Conservation (phyloP, 2,888 invertebrate genomes). For the Heliothis peltigera region DNA sequence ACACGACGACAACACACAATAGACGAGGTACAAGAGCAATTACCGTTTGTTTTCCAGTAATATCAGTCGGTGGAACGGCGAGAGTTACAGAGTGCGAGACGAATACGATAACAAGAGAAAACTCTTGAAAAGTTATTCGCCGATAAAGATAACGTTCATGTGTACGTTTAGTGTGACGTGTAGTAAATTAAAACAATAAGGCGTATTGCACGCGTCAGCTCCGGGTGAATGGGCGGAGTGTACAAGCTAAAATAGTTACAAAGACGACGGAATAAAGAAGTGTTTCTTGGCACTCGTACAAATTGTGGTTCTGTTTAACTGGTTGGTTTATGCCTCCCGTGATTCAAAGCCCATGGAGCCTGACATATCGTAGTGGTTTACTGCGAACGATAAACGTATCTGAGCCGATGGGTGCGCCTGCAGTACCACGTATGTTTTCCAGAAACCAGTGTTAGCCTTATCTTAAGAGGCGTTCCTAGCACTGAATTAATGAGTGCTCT, state of each 20-base stretch:
- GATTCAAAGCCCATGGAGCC: constrained; percentile 78
- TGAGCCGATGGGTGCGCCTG: constrained; percentile 65
- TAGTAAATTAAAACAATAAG: constrained; percentile 81
- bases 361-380: constrained; percentile 82
- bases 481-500: constrained; percentile 65
- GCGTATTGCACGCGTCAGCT: constrained; percentile 66
- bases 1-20: constrained; percentile 68
- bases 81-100: constrained; percentile 61
- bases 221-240: constrained; percentile 55
- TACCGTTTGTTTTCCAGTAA: constrained; percentile 65
- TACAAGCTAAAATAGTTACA: constrained; percentile 67
- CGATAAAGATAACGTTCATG: constrained; percentile 76
- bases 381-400: constrained; percentile 80
- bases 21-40: constrained; percentile 64
- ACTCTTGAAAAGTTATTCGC: constrained; percentile 70
- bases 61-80: constrained; percentile 64
- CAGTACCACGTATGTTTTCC: constrained; percentile 60
- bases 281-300: constrained; percentile 62
- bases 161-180: constrained; percentile 71
- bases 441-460: constrained; percentile 63
- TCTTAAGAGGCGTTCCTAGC: constrained; percentile 63
- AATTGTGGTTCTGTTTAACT: constrained; percentile 72
- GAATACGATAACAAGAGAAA: constrained; percentile 61
- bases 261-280: constrained; percentile 68
- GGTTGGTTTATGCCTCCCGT: constrained; percentile 76